A percentile compares a stretch with the other conserved stretches of the same genome.
Evolutionary conservation across 2,888 invertebrate genomes (phyloP).

Genomic region (Caenorhabditis uteleia): DNA sequence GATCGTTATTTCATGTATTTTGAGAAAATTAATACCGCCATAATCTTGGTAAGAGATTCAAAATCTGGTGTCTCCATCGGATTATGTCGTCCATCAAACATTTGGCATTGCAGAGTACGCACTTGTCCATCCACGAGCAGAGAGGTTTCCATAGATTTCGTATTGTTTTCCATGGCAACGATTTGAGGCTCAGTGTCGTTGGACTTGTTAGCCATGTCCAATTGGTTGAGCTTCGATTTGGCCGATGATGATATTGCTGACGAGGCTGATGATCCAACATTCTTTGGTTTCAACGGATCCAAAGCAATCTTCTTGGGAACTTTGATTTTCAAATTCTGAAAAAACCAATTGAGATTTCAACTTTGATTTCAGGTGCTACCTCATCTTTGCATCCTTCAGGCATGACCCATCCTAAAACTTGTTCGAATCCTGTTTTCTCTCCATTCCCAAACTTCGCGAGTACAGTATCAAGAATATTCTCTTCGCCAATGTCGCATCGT

Average conservation of each 20-base stretch:
- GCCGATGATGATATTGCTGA: no score
- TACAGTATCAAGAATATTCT: conserved; percentile 26
- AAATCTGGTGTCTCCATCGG: conserved; percentile 19
- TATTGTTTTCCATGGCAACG: no score
- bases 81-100: conserved; percentile 16
- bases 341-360: no score
- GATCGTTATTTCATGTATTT: no score
- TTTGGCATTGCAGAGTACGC: conserved; percentile 25
- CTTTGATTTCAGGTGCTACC: no score
- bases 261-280: not conserved
- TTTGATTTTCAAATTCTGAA: no score
- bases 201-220: no score
- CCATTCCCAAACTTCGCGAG: conserved; percentile 10
- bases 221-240: no score
- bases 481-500: conserved; percentile 22
- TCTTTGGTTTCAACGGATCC: no score
- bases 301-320: no score
- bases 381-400: conserved; percentile 22
- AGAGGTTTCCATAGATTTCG: conserved; percentile 1
- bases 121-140: not conserved
- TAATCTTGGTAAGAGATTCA: conserved; percentile 12
- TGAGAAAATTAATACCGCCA: no score
- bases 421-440: conserved; percentile 8
- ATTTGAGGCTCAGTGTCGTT: no score
- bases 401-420: conserved; percentile 21